phyloP scores from a whole-genome alignment of 2,113 vertebrate species.

The Bagarius yarrelli region DNA sequence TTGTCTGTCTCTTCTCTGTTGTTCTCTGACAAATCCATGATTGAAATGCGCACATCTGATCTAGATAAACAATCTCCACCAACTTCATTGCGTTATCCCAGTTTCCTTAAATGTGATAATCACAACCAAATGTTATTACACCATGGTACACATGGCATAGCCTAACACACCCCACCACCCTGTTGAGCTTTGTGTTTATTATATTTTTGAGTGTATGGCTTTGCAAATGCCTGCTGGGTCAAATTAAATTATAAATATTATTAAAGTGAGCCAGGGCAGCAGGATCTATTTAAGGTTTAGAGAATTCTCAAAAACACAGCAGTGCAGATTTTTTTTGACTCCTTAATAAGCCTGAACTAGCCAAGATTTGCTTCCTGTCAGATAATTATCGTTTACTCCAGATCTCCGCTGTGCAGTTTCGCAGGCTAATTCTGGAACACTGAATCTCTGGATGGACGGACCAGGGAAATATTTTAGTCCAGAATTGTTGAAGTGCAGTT shows the following conservation, averaged over 20 bases:
- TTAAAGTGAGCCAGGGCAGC: neutral
- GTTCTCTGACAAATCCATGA: no score
- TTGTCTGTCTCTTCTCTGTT: no score
- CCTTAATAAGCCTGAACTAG: neutral
- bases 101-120: neutral
- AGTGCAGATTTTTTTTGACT: slow-evolving; percentile 14
- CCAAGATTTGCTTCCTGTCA: neutral
- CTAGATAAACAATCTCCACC: neutral
- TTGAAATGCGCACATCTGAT: no score
- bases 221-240: neutral
- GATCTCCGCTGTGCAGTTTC: neutral
- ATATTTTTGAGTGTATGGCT: neutral
- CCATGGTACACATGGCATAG: no score
- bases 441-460: neutral
- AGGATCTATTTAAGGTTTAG: slow-evolving; percentile 4
- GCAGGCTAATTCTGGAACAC: neutral
- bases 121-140: neutral
- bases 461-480: neutral
- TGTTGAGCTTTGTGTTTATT: slow-evolving; percentile 3
- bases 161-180: neutral
- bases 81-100: neutral
- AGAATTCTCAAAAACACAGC: slow-evolving; percentile 15
- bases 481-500: neutral
- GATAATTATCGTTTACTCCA: neutral
- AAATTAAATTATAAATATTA: slow-evolving; percentile 9